Evolutionary conservation across 2,888 invertebrate species (phyloP).

Genomic region (Leptodirus hochenwartii): DNA sequence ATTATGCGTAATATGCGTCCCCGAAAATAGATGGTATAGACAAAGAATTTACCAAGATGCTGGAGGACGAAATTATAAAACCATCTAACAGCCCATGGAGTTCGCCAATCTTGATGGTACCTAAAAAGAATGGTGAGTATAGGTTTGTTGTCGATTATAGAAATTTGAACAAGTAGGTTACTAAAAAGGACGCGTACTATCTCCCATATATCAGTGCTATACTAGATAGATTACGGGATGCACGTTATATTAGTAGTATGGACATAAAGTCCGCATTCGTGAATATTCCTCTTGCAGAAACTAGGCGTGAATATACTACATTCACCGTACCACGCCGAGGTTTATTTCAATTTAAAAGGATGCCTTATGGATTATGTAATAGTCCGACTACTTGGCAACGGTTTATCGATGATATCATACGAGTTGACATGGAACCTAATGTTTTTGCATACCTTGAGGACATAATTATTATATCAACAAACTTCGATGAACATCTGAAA

Average conservation of each 20-base stretch:
- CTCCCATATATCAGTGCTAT: too few species aligned
- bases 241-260: too few species aligned
- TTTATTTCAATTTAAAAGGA: slow-evolving; percentile 12
- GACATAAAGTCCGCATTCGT: slow-evolving; percentile 16
- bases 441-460: slow-evolving; percentile 11
- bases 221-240: too few species aligned
- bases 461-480: slow-evolving; percentile 8
- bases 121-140: too few species aligned
- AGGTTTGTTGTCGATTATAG: too few species aligned
- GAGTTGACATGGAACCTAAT: slow-evolving; percentile 14
- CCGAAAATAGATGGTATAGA: too few species aligned
- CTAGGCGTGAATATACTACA: slow-evolving; percentile 9
- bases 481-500: slow-evolving; percentile 9
- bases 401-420: slow-evolving; percentile 15
- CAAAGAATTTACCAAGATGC: too few species aligned
- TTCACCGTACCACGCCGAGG: slow-evolving; percentile 13
- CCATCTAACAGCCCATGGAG: too few species aligned
- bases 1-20: too few species aligned
- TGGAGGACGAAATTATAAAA: too few species aligned
- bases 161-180: background rate
- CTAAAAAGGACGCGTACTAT: too few species aligned
- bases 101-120: too few species aligned
- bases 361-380: slow-evolving; percentile 18
- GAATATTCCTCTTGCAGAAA: slow-evolving; percentile 14
- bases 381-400: slow-evolving; percentile 16